Base-by-base conservation (phyloP, 2,113 vertebrate species). In the Oncorhynchus clarkii region DNA sequence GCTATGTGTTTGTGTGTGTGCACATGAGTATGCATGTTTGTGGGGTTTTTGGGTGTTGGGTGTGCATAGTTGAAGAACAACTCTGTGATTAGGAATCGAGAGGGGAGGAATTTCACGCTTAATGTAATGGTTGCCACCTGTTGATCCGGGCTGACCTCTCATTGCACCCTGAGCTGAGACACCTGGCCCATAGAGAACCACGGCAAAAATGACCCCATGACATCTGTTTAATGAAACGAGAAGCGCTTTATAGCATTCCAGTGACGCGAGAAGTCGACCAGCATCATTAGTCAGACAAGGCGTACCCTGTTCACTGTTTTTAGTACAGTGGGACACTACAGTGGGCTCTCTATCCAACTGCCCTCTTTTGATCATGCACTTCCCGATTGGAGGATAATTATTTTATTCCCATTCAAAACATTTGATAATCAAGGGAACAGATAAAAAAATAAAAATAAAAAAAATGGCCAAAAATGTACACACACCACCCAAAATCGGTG, bases 141-240 rank as follows among this genome's bases (percentile, higher is more conserved):
- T 65, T 87, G 81, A 85, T 85, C 78, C 5, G 7, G 60, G 51
- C 74, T 89, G 86, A 88, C 81, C 87, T 77, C 73, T 65, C 45
- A 1, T 1, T 82, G 86, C 83, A 81, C 89, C 84, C 80, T 67
- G 49, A 73, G 73, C 72, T 68, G 54, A 80, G 78, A 77, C 89
- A 91, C 81, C 88, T 88, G 89, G 86, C 57, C 82, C 74, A 84
- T 60, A 77, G 80, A 74, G 77, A 80, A 73, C 78, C 65, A 65
- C 13, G 73, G 71, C 72, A 72, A 24, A 59, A n/a, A 48, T 72
- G 84, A 88, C 85, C 84, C 82, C 77, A 75, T 80, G 81, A 72
- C 87, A 75, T 74, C 78, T 51, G 79, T 62, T 86, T 85, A 82
- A 84, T 87, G 77, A 86, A 83, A 89, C 77, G 78, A 83, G 59